These are phyloP conservation scores for Frankliniella fusca DNA, from an alignment of 2,888 invertebrate genomes.

Conservation along the genomic window DNA sequence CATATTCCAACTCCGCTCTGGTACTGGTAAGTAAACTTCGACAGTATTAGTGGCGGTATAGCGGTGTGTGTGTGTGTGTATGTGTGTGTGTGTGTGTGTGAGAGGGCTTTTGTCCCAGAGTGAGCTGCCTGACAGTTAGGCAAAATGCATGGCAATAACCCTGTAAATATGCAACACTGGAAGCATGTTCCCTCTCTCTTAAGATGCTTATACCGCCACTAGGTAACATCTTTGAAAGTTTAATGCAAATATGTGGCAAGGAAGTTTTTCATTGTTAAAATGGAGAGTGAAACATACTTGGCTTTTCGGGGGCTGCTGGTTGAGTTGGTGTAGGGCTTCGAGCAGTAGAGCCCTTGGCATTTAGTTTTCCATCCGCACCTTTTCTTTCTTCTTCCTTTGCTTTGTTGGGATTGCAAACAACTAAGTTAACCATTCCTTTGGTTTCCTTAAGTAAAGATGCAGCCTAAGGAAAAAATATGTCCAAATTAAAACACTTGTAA, in stretches of 20 bases:
- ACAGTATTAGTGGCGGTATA: too few species aligned
- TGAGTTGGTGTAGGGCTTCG: conserved; percentile 39
- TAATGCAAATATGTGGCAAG: conserved; percentile 35
- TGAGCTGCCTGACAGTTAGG: background rate
- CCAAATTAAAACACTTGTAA: background rate
- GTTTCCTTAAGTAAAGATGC: conserved; percentile 78
- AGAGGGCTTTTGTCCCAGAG: too few species aligned
- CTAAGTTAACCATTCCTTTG: conserved; percentile 77
- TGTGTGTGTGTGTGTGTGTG: too few species aligned
- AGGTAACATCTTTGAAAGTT: background rate
- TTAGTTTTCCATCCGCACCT: conserved; percentile 45
- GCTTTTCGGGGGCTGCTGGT: conserved; percentile 49
- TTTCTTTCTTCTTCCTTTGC: conserved; percentile 58
- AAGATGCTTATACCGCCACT: too few species aligned
- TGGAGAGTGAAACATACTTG: conserved; percentile 45
- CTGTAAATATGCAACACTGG: too few species aligned
- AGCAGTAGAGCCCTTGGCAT: conserved; percentile 32
- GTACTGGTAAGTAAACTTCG: conserved; percentile 34
- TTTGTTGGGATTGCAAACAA: conserved; percentile 79
- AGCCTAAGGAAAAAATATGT: conserved; percentile 56
- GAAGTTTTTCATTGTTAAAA: conserved; percentile 39
- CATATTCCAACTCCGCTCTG: conserved; percentile 33
- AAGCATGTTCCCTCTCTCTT: too few species aligned
- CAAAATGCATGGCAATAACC: too few species aligned
- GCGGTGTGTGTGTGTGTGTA: too few species aligned